These are phyloP conservation scores for Nothura maculosa DNA, from an alignment of 2,797 vertebrate species.

Conservation along the genomic window DNA sequence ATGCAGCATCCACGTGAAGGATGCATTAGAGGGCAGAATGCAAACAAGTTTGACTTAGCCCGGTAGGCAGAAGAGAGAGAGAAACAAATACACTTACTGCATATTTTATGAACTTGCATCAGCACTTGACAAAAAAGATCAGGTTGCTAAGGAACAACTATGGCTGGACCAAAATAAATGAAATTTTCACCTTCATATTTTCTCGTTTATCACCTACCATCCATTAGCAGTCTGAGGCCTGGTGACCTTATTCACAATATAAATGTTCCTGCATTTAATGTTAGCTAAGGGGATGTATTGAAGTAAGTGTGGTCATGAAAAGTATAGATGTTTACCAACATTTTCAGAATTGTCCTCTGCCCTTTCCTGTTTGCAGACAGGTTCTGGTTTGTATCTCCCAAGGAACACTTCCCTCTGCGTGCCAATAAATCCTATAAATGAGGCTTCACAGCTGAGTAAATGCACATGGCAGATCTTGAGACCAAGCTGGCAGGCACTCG, in stretches of 20 bases:
- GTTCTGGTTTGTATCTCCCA: no score
- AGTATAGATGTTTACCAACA: neutral
- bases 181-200: neutral
- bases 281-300: neutral
- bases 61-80: neutral
- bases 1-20: rapidly evolving
- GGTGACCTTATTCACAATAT: neutral
- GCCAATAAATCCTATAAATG: no score
- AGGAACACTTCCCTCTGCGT: neutral
- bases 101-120: neutral
- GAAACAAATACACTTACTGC: neutral
- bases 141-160: neutral
- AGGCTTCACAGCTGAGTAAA: neutral
- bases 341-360: neutral
- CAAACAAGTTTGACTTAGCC: neutral
- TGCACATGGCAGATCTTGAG: neutral
- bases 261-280: neutral
- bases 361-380: neutral
- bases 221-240: neutral
- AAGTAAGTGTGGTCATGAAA: neutral
- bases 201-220: neutral
- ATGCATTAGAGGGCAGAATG: neutral
- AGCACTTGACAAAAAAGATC: neutral
- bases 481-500: neutral
- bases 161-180: neutral